These are phyloP conservation scores for Megaceryle torquata DNA, from an alignment of 2,113 vertebrate genomes.

Conservation along the genomic window DNA sequence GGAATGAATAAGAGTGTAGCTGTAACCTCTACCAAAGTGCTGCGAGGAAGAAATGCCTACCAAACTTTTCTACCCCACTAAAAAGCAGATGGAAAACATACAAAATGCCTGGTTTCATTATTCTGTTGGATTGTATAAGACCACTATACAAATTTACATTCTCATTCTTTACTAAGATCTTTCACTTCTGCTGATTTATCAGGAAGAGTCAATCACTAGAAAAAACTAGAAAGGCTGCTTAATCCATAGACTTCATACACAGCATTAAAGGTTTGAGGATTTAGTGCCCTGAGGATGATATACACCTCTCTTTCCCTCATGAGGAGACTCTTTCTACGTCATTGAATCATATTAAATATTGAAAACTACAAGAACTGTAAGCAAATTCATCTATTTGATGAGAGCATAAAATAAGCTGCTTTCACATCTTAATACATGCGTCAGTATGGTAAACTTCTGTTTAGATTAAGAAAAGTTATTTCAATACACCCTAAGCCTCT, in stretches of 20 bases:
- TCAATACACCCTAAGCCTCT: background rate
- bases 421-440: background rate
- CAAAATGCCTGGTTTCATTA: background rate
- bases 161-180: background rate
- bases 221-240: background rate
- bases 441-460: background rate
- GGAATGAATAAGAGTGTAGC: background rate
- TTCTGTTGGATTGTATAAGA: background rate
- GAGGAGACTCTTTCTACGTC: background rate
- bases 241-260: background rate
- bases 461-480: background rate
- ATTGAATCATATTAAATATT: background rate
- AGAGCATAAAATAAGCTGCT: background rate
- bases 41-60: background rate
- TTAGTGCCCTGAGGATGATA: background rate
- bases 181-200: background rate
- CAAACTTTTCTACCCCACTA: background rate
- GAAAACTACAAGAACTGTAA: background rate
- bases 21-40: background rate
- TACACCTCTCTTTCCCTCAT: background rate
- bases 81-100: background rate
- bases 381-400: background rate
- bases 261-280: background rate
- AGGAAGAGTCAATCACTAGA: background rate
- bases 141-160: background rate